Evolutionary conservation across 2,113 vertebrate genomes (phyloP), one percentile per base, ranked within the genome.

Genomic region (Galemys pyrenaicus): DNA sequence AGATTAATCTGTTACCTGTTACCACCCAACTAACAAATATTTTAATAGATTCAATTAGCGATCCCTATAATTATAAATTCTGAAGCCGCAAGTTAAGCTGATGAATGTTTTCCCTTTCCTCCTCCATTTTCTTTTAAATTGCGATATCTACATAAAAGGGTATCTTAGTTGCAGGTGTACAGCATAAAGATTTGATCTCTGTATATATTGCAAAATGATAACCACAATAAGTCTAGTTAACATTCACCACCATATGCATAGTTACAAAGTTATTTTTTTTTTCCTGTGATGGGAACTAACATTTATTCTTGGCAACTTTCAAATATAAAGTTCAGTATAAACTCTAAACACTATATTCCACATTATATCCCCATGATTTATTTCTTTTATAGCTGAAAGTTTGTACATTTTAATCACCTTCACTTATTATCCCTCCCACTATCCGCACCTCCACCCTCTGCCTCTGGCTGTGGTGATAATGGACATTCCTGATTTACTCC

Each of bases 41-140:
- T 96, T 93, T 78, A n/a, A 73, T 46, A 79, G 78, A 79, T 58
- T 86, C 68, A 70, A 41, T 80, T 74, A 77, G 26, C 49, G 67
- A 67, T 74, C 74, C 62, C 32, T 51, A 13, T n/a, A 68, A 89
- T 85, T 86, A 68, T 64, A 79, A 84, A 77, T 54, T 78, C 32
- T 30, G 68, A 91, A 92, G 28, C 20, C 46, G 62, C 7, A 19
- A 28, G 39, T 37, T 70, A 54, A 79, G 35, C 37, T 85, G 6
- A 20, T 32, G 0, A 60, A 3, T 58, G 20, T 44, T 62, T 87
- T 84, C 32, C 7, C 51, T 77, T 80, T 70, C 89, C 92, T 85
- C 77, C 58, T 89, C 87, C 37, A 89, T 80, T 71, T 91, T 64
- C 41, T 20, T 74, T 91, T 74, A 51, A 82, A 58, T 49, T 83